These are phyloP conservation scores for Cyphomyrus plagiostoma DNA, from an alignment of 2,113 vertebrate species.

Conservation along the genomic window DNA sequence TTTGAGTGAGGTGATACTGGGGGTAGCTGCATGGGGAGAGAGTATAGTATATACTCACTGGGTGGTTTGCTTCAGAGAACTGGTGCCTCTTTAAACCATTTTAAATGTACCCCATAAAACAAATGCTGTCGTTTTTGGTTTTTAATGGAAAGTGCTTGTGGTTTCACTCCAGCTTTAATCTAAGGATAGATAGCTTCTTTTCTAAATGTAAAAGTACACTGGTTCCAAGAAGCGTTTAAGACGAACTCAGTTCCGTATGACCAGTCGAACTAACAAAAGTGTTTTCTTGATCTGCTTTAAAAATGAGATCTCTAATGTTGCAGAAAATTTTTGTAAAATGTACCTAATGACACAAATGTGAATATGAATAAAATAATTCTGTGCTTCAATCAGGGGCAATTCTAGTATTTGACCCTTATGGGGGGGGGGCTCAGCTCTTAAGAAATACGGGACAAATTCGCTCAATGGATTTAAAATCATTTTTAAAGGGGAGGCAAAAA, in stretches of 20 bases:
- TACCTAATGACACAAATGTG: not conserved
- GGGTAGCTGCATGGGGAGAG: not conserved
- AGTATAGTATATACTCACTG: not conserved
- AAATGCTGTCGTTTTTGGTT: not conserved
- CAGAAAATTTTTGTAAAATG: not conserved
- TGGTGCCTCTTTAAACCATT: not conserved
- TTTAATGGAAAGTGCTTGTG: conserved; percentile 1
- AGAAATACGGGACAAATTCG: not conserved
- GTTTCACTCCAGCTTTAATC: conserved; percentile 1
- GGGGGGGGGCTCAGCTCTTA: not conserved
- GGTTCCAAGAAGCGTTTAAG: not conserved
- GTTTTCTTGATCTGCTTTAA: not conserved
- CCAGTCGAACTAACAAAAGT: not conserved
- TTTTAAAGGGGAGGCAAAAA: not conserved
- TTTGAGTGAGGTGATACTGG: not conserved
- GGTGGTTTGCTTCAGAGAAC: not conserved
- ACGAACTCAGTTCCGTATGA: not conserved
- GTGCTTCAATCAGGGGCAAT: not conserved
- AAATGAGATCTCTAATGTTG: not conserved
- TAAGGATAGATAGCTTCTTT: not conserved
- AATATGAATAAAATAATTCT: not conserved
- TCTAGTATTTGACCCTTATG: not conserved
- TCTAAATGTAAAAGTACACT: not conserved
- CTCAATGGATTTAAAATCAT: not conserved
- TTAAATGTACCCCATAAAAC: not conserved